Conservation (phyloP, 1,140 invertebrate genomes). For the Anadara kagoshimensis region DNA sequence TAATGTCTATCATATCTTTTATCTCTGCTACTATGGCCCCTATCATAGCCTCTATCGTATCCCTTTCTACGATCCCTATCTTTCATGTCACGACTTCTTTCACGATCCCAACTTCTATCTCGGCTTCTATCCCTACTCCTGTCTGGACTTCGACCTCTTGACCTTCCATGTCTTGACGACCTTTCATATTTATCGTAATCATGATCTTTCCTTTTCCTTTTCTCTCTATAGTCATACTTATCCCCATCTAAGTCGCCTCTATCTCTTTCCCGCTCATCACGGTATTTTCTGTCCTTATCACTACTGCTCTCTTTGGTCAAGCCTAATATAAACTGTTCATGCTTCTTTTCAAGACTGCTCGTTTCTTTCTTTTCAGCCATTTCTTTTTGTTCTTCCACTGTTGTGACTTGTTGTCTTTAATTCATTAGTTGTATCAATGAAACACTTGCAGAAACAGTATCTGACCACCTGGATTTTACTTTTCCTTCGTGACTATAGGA, state of each 20-base stretch:
- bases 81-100: constrained; percentile 33
- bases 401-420: not conserved
- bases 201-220: constrained; percentile 6
- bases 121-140: constrained; percentile 19
- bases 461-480: not conserved
- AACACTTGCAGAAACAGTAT: constrained; percentile 5
- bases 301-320: not conserved
- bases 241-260: constrained; percentile 18
- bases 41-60: constrained; percentile 18
- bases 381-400: constrained; percentile 7
- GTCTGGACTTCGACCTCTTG: constrained; percentile 10
- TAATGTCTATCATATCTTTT: constrained; percentile 1
- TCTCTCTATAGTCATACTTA: constrained; percentile 36
- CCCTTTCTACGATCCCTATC: constrained; percentile 24
- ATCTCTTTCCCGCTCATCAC: not conserved
- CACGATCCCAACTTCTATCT: constrained; percentile 41
- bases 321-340: not conserved
- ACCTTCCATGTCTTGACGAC: constrained; percentile 21
- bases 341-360: not conserved
- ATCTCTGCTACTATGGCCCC: constrained; percentile 27
- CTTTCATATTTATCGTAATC: constrained; percentile 28
- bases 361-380: not conserved
- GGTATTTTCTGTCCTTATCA: not conserved
- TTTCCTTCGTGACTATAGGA: not conserved
- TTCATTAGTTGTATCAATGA: constrained; percentile 6